Evolutionary conservation across 1,140 invertebrate species (phyloP), one percentile per base, ranked within the genome.

Genomic region (Melipona quadrifasciata): DNA sequence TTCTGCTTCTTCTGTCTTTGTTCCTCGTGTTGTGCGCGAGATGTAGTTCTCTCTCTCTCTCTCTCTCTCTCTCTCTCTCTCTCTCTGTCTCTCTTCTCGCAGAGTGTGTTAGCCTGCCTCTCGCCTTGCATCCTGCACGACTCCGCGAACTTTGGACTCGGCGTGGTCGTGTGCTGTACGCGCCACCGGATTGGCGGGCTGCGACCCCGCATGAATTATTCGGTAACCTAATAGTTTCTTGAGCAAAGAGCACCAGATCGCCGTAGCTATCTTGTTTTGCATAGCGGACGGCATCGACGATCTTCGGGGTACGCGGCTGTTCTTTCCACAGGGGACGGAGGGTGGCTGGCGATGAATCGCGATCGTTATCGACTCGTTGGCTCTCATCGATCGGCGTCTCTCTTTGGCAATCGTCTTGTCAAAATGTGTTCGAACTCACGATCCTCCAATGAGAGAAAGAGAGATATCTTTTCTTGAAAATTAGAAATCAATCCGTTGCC

Each of bases 161-260:
- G 80, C 76, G 80, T 86, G 84, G 82, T 86, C 75, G 82, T 90
- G 71, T 72, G 78, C 71, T 58, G 34, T 85, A 58, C 88, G 80
- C 88, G 82, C 82, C 68, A 90, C 82, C 84, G 84, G 85, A 89
- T 91, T 91, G 90, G 85, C 80, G 84, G 86, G 85, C 82, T 88
- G 83, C 82, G 82, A 89, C 85, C 86, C 87, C 83, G 80, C 87
- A 91, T 90, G 90, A 88, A 91, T 92, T 89, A 91, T 92, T 91
- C 89, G 82, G 74, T 82, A 88, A 88, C 81, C 88, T 90, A 90
- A 91, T 87, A 91, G 90, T 89, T 91, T 90, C 81, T 86, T 87
- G 79, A 87, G 86, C 86, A 91, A 89, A 89, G 88, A 91, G 86
- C 86, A 87, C 75, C 83, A 85, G 87, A 88, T 86, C 84, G 86